Evolutionary conservation across 2,888 invertebrate species (phyloP).

Genomic region (Lycia hirtaria): DNA sequence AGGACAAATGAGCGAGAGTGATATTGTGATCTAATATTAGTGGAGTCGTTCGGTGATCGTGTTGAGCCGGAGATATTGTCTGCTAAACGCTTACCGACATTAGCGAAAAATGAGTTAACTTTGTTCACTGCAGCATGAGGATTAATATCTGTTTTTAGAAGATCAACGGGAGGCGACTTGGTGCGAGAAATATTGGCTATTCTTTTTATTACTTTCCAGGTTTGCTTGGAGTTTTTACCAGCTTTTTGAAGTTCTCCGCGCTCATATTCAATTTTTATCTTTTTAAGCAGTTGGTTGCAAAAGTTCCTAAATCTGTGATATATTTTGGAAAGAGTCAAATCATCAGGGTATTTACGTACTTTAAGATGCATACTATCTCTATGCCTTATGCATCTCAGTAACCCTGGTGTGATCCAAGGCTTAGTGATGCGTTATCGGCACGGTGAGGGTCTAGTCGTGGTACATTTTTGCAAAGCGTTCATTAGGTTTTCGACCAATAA

Average conservation of each 20-base stretch:
- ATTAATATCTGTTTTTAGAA: not conserved
- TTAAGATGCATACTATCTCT: not conserved
- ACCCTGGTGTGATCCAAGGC: not conserved
- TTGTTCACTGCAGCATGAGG: no score
- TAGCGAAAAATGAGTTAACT: no score
- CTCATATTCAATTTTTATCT: not conserved
- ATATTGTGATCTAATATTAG: no score
- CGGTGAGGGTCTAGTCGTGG: not conserved
- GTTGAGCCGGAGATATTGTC: no score
- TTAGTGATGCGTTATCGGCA: not conserved
- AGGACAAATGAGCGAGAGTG: not conserved
- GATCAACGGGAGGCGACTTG: not conserved
- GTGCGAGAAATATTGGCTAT: not conserved
- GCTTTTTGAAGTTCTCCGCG: not conserved
- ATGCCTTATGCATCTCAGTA: not conserved
- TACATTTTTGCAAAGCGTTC: not conserved
- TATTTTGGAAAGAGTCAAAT: not conserved
- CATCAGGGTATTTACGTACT: not conserved
- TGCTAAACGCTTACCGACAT: no score
- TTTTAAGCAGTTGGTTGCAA: not conserved
- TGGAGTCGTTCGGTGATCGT: no score
- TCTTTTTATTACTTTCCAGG: not conserved
- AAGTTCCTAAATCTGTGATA: not conserved
- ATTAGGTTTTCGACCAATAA: not conserved
- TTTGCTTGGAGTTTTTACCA: not conserved